Base-by-base conservation (phyloP, 2,888 invertebrate genomes). In the Pristionchus entomophagus region DNA sequence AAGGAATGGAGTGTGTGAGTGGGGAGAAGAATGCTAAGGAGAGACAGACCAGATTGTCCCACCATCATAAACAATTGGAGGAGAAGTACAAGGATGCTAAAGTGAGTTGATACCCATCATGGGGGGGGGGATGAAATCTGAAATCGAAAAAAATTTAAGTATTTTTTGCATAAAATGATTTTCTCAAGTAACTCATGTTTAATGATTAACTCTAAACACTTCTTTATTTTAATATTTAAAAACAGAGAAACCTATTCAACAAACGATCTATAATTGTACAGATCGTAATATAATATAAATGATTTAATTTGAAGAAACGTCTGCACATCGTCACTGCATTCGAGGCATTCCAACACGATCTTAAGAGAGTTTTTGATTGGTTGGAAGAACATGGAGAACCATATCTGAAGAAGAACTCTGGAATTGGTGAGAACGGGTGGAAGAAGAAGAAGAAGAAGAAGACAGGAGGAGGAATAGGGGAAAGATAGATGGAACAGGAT, bases 361-460 rank as follows among this genome's bases (percentile, higher is more conserved):
- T 88, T 8, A 88, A 88, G 62, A 85, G 88, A 73, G 93, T 93
- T 1, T 88, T 92, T 14, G 90, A 91, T 51, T 93, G 93, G 93
- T 87, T 93, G 56, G 90, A 92, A n/a, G 87, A 91, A 22, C 92
- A 93, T 84, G 93, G 93, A 12, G 93, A 93, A 82, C 90, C 93
- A 1, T 93, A 91, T 81, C 86, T 93, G 26, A 83, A 83, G 32
- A 89, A 89, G 73, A 93, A 92, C 56, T 88, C 88, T 0, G 87
- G 86, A 45, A 93, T 93, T 29, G 93, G 92, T 88, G 35, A 62
- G 56, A 32, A 45, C 0, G n/a, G n/a, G n/a, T n/a, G 32, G 19
- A 12, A 41, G 77, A 77, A 41, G 45, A 45, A 45, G 45, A 45
- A n/a, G n/a, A n/a, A n/a, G n/a, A n/a, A n/a, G n/a, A n/a, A n/a